Evolutionary conservation across 2,888 invertebrate genomes (phyloP).

Genomic region (Chaitophorus viminalis): DNA sequence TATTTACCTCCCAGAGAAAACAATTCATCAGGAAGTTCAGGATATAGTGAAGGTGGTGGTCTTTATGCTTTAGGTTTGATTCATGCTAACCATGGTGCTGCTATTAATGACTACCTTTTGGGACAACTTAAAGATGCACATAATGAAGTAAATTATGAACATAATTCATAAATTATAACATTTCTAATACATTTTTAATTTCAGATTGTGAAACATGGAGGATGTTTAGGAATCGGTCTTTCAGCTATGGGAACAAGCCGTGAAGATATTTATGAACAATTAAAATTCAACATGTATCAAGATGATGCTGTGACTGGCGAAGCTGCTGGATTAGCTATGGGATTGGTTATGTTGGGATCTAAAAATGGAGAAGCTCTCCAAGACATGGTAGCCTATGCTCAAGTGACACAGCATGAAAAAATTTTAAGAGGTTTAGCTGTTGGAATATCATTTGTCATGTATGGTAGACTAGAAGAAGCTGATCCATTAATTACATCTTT

Average conservation of each 20-base stretch:
- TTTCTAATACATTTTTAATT: neutral
- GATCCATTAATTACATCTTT: slow-evolving; percentile 91
- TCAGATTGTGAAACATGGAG: slow-evolving; percentile 94
- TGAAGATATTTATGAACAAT: slow-evolving; percentile 93
- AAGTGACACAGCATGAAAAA: slow-evolving; percentile 98
- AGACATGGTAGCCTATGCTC: slow-evolving; percentile 94
- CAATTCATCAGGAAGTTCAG: slow-evolving; percentile 84
- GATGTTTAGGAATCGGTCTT: slow-evolving; percentile 94
- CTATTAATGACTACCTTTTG: slow-evolving; percentile 94
- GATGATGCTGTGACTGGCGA: slow-evolving; percentile 99
- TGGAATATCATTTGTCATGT: slow-evolving; percentile 96
- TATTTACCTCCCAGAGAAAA: slow-evolving; percentile 90
- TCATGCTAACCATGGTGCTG: slow-evolving; percentile 98
- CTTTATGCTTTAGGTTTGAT: slow-evolving; percentile 96
- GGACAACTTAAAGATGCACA: slow-evolving; percentile 95
- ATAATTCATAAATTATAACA: slow-evolving; percentile 13
- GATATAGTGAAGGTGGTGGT: slow-evolving; percentile 93
- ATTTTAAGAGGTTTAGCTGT: slow-evolving; percentile 96
- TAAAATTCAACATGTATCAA: slow-evolving; percentile 96
- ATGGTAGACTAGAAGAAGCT: slow-evolving; percentile 95
- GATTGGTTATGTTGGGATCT: slow-evolving; percentile 98
- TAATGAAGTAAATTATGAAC: slow-evolving; percentile 74
- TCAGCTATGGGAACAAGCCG: slow-evolving; percentile 98
- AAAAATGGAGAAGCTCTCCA: slow-evolving; percentile 88
- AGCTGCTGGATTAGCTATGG: slow-evolving; percentile 99